A percentile compares a stretch with the other conserved stretches of the same genome.
Evolutionary conservation across 2,888 invertebrate species (phyloP).

Genomic region (Lasioglossum marginatum): DNA sequence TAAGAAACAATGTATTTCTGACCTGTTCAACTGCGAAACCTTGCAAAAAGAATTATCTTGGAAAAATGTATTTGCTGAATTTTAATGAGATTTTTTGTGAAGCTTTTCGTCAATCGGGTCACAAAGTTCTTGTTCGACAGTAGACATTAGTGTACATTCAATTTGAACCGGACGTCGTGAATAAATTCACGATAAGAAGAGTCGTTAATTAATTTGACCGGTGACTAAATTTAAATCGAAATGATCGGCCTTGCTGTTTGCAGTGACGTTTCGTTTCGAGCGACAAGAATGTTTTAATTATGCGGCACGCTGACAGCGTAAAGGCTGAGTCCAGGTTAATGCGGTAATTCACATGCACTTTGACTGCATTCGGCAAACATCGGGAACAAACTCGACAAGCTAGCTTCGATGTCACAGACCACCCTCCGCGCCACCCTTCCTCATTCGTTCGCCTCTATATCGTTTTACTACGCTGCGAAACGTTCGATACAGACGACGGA

Average conservation of each 20-base stretch:
- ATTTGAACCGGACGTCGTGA: not conserved
- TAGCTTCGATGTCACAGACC: slow-evolving; percentile 74
- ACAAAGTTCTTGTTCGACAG: not conserved
- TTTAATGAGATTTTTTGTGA: not conserved
- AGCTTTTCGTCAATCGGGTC: not conserved
- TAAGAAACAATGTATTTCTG: too few relatives aligned
- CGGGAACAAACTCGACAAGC: slow-evolving; percentile 78
- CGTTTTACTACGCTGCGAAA: slow-evolving; percentile 61
- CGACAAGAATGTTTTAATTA: slow-evolving; percentile 81
- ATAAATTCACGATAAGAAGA: slow-evolving; percentile 40
- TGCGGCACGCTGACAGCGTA: slow-evolving; percentile 60
- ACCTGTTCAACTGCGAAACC: too few relatives aligned
- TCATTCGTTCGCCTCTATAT: slow-evolving; percentile 49
- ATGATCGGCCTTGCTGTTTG: slow-evolving; percentile 72
- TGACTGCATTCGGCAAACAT: slow-evolving; percentile 81
- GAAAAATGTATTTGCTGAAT: not conserved
- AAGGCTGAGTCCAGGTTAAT: slow-evolving; percentile 76
- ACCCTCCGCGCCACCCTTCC: slow-evolving; percentile 37
- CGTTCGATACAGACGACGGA: slow-evolving; percentile 57
- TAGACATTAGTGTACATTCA: not conserved
- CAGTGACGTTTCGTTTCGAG: slow-evolving; percentile 61
- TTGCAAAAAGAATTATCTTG: not conserved
- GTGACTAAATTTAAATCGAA: slow-evolving; percentile 70
- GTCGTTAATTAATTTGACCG: slow-evolving; percentile 68
- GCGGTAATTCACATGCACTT: slow-evolving; percentile 83